Percentiles rank a stretch among this genome's conserved stretches.
These are phyloP conservation scores for Poeciliopsis occidentalis DNA, from an alignment of 2,113 vertebrate genomes.

Conservation along the genomic window DNA sequence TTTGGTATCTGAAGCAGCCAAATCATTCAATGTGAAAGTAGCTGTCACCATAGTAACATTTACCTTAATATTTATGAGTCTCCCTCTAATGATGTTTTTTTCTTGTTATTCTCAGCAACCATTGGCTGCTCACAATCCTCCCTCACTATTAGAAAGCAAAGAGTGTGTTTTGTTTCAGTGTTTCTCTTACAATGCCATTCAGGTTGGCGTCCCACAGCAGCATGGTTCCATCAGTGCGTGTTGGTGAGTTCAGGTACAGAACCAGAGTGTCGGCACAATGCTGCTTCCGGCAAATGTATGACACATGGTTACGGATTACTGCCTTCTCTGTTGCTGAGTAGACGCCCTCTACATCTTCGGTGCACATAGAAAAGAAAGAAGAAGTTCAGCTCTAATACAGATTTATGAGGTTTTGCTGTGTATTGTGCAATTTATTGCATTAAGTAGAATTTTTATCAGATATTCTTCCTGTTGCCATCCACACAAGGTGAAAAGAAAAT, in stretches of 20 bases:
- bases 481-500: no score
- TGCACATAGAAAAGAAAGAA: neutral
- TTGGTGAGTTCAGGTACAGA: slow-evolving; percentile 83
- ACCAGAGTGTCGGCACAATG: slow-evolving; percentile 83
- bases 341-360: slow-evolving; percentile 76
- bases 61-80: no score
- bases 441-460: no score
- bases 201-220: slow-evolving; percentile 83
- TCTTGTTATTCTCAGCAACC: neutral
- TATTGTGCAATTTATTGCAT: no score
- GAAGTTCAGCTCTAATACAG: neutral
- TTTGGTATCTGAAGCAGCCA: no score
- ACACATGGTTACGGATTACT: slow-evolving; percentile 80
- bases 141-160: neutral
- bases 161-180: neutral
- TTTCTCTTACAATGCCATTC: slow-evolving; percentile 80
- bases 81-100: neutral
- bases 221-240: slow-evolving; percentile 83
- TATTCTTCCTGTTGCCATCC: no score
- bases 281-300: slow-evolving; percentile 83
- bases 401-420: neutral
- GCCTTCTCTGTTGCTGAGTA: slow-evolving; percentile 82
- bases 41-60: no score
- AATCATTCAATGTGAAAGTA: no score
- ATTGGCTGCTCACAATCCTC: neutral